Evolutionary conservation across 2,797 vertebrate species (phyloP), one percentile per base, ranked within the genome.

Genomic region (Vireo griseus): DNA sequence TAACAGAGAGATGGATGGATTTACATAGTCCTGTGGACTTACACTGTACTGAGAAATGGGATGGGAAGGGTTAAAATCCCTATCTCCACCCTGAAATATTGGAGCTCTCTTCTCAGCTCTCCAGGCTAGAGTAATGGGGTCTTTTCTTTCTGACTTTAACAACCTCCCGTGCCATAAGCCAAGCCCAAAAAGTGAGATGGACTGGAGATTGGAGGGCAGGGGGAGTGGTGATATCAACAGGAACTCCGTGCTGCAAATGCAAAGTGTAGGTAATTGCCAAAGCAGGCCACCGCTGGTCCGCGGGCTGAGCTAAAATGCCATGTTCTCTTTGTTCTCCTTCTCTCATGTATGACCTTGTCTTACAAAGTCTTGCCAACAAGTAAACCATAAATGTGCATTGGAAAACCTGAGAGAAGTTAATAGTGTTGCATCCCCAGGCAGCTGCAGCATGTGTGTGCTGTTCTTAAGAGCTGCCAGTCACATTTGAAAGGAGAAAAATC

Each of bases 391-490:
- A 19, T 19, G 2, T 3, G 26, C 5, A 1, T 7, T 55, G 44
- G 29, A 58, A 83, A 73, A 57, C 2, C 1, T 5, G 2, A n/a
- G 19, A 37, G 19, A 73, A 61, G 4, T 50, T 55, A 67, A 18
- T 2, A 62, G 35, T 0, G 1, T 29, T 57, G 35, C 42, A 19
- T 13, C 20, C 3, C 2, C 25, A 50, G 47, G n/a, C 29, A 58
- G 47, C 18, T 51, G 31, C 37, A 50, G 19, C 17, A 16, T 16
- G 16, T 4, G 9, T 24, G 5, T 0, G 0, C 8, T 50, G 25
- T 40, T 59, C 55, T 48, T 40, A 61, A 88, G 79, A 93, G 65
- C 25, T 78, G 11, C 18, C 2, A 0, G 11, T 61, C 14, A 1
- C 35, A 26, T 82, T 37, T 58, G 54, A 33, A 67, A 85, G 28